Evolutionary conservation across 1,140 invertebrate genomes (phyloP).

Genomic region (Pseudomyrmex cubaensis): DNA sequence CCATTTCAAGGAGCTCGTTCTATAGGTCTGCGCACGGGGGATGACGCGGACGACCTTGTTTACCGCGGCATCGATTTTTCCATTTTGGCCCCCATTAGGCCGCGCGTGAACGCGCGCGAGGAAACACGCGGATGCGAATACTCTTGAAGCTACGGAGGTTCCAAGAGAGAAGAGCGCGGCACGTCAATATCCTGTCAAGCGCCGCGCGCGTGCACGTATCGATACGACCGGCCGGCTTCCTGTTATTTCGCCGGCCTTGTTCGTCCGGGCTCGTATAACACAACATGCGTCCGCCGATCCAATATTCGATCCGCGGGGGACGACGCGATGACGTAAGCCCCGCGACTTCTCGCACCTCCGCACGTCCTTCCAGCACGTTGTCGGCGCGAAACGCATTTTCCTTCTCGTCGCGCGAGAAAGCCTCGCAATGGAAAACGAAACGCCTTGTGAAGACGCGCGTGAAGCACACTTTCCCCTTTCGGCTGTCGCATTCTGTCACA

Average conservation of each 20-base stretch:
- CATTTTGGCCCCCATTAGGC: conserved; percentile 29
- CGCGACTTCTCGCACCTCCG: conserved; percentile 6
- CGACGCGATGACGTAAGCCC: conserved; percentile 51
- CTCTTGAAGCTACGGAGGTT: not conserved
- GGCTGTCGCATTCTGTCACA: conserved; percentile 14
- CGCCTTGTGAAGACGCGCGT: conserved; percentile 1
- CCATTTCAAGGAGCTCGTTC: not conserved
- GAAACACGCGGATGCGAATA: conserved; percentile 16
- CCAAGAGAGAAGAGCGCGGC: not conserved
- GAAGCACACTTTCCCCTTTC: conserved; percentile 4
- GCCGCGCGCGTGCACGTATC: conserved; percentile 41
- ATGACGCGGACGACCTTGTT: conserved; percentile 49
- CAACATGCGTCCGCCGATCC: conserved; percentile 31
- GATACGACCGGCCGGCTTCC: conserved; percentile 42
- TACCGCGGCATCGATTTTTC: conserved; percentile 39
- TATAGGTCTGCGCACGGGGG: conserved; percentile 1
- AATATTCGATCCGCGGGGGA: conserved; percentile 49
- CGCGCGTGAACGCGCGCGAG: conserved; percentile 20
- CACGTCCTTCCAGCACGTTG: not conserved
- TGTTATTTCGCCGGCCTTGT: conserved; percentile 51
- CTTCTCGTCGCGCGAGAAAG: conserved; percentile 22
- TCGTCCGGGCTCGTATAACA: conserved; percentile 23
- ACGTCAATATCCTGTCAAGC: conserved; percentile 51
- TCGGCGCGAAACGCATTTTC: conserved; percentile 42
- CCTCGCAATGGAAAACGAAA: not conserved